Percentiles rank a stretch among this genome's conserved stretches.
phyloP scores from a whole-genome alignment of 2,797 vertebrate genomes.

The Pogoniulus pusillus region DNA sequence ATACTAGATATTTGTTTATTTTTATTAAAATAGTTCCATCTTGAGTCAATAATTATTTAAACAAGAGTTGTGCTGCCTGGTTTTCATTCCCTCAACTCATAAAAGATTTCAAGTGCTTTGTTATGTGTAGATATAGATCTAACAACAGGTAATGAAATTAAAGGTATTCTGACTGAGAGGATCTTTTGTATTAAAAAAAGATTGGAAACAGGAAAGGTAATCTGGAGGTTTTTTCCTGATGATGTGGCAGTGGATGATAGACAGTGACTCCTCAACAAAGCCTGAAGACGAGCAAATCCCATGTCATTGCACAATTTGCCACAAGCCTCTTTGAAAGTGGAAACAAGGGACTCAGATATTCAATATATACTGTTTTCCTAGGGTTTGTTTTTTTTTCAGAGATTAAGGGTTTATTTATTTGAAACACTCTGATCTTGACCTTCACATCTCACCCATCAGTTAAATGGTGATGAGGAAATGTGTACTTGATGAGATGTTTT shows the following conservation, averaged over 20 bases:
- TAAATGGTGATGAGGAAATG: neutral
- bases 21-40: neutral
- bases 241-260: accelerated
- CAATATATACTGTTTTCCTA: neutral
- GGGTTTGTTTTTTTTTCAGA: neutral
- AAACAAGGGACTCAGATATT: neutral
- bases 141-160: neutral
- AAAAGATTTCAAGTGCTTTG: neutral
- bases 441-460: neutral
- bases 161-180: neutral
- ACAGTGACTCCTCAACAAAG: neutral
- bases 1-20: neutral
- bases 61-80: neutral
- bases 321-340: neutral
- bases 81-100: neutral
- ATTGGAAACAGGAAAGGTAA: neutral
- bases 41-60: neutral
- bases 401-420: neutral
- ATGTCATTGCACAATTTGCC: neutral
- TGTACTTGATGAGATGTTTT: neutral
- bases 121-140: neutral
- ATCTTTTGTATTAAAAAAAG: neutral
- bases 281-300: neutral
- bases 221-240: neutral
- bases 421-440: neutral